Evolutionary conservation across 2,113 vertebrate genomes (phyloP).

Genomic region (Poicephalus meyeri): DNA sequence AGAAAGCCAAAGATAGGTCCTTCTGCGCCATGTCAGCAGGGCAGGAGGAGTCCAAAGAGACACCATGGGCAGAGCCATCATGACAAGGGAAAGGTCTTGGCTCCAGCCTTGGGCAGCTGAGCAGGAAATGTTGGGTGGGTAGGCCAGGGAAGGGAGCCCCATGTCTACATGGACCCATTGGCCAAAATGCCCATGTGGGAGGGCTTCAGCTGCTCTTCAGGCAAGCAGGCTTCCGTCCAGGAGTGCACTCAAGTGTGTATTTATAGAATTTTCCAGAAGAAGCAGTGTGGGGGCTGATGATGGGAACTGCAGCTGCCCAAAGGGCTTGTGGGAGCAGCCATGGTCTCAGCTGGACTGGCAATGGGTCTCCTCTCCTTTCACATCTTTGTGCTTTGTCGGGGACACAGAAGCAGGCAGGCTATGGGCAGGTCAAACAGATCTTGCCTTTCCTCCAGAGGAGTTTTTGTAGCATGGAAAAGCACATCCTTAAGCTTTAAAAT

Average conservation of each 20-base stretch:
- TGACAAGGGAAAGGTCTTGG: background rate
- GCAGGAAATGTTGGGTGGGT: background rate
- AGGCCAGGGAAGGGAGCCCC: background rate
- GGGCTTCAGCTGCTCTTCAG: background rate
- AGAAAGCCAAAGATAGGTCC: background rate
- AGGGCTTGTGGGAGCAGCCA: accelerated
- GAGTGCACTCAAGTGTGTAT: background rate
- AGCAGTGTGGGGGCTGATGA: background rate
- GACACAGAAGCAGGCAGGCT: background rate
- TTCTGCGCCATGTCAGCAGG: background rate
- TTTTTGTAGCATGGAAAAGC: conserved; percentile 56
- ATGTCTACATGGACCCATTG: background rate
- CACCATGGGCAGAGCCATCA: background rate
- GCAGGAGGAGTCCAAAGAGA: background rate
- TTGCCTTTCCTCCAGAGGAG: conserved; percentile 46
- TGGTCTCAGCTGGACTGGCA: background rate
- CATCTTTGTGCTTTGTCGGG: background rate
- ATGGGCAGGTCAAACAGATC: background rate
- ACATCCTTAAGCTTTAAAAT: conserved; percentile 64
- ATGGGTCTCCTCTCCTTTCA: background rate
- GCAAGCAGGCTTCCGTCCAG: background rate
- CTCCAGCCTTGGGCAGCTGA: background rate
- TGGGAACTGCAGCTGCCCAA: background rate
- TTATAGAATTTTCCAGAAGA: conserved; percentile 3
- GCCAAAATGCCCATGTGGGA: background rate